Evolutionary conservation across 2,113 vertebrate species (phyloP).

Genomic region (Pedetes capensis): DNA sequence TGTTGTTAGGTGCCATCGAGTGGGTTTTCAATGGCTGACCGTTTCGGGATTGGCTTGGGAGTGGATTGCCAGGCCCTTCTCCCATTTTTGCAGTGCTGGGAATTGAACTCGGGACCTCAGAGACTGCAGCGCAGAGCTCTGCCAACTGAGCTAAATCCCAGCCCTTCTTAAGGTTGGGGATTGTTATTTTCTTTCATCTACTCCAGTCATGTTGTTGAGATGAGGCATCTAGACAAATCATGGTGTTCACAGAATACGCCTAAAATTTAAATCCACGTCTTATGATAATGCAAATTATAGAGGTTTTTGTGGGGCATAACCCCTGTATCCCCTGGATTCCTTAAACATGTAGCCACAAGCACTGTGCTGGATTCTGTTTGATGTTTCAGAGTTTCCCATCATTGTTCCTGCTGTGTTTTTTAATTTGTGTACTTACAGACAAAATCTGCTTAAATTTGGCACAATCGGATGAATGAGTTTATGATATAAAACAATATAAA

Average conservation of each 20-base stretch:
- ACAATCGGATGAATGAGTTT: neutral
- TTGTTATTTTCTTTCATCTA: neutral
- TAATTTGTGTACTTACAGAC: neutral
- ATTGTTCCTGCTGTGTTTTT: neutral
- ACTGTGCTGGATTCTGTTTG: too few relatives aligned
- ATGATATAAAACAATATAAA: neutral
- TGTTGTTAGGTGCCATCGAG: too few relatives aligned
- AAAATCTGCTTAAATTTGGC: neutral
- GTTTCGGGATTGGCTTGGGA: too few relatives aligned
- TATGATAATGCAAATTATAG: neutral
- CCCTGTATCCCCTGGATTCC: too few relatives aligned
- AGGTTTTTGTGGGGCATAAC: too few relatives aligned
- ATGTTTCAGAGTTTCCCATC: neutral
- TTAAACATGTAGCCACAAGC: accelerated
- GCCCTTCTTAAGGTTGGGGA: neutral
- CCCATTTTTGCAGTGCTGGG: too few relatives aligned
- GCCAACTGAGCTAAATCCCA: too few relatives aligned
- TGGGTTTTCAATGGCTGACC: too few relatives aligned
- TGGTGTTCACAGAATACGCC: accelerated
- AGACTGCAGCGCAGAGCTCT: too few relatives aligned
- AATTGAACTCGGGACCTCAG: too few relatives aligned
- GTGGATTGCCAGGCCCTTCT: too few relatives aligned
- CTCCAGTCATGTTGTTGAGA: neutral
- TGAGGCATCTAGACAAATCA: neutral
- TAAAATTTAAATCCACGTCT: too few relatives aligned